Conservation (phyloP, 2,888 invertebrate species). For the Neoaliturus tenellus region DNA sequence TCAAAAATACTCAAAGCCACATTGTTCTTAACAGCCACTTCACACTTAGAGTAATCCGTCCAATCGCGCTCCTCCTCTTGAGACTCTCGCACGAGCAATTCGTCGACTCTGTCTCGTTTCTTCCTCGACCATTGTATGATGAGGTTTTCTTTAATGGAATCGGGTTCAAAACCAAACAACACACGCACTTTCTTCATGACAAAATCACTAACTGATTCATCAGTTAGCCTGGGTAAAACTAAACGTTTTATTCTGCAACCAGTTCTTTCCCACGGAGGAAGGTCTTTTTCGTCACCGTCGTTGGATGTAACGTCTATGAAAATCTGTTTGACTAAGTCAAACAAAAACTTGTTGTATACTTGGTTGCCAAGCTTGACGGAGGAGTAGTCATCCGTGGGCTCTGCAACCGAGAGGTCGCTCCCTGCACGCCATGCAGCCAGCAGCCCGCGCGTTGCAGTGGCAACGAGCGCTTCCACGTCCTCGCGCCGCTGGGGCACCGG, state of each 20-base stretch:
- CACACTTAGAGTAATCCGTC: conserved; percentile 84
- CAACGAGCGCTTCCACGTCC: conserved; percentile 73
- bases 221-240: conserved; percentile 71
- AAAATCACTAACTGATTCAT: conserved; percentile 73
- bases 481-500: conserved; percentile 73
- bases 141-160: conserved; percentile 75
- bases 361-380: conserved; percentile 37
- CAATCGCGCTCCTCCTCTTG: conserved; percentile 84
- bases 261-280: conserved; percentile 75
- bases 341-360: conserved; percentile 77
- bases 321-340: conserved; percentile 79
- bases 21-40: conserved; percentile 80
- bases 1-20: conserved; percentile 70
- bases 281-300: conserved; percentile 72
- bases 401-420: conserved; percentile 69
- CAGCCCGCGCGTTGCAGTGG: conserved; percentile 73
- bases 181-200: conserved; percentile 75
- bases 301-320: conserved; percentile 70
- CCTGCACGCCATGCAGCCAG: conserved; percentile 72
- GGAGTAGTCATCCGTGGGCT: conserved; percentile 69
- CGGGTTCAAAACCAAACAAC: conserved; percentile 75
- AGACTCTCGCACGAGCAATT: conserved; percentile 81
- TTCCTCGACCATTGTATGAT: conserved; percentile 79
- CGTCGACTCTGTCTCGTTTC: conserved; percentile 83
- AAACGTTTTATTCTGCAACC: conserved; percentile 50